Evolutionary conservation across 2,113 vertebrate species (phyloP), one percentile per base, ranked within the genome.

Genomic region (Typhlomys cinereus): DNA sequence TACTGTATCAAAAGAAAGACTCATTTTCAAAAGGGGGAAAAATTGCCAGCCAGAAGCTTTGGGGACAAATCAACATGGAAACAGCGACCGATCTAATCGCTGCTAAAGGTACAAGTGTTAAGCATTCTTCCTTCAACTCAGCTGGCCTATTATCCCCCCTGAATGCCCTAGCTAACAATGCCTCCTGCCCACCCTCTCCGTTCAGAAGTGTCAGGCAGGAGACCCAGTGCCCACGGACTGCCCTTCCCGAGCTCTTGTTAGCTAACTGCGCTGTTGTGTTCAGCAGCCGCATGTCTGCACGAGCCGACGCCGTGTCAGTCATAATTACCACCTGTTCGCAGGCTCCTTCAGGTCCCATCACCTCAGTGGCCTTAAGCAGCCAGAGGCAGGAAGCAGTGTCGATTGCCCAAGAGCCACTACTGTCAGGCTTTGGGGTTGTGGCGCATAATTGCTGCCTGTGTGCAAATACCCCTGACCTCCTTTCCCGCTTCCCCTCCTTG

Each of bases 281-380:
- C 97, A 44, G 39, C 0, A 1, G 96, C 93, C 97, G 87, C 97
- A 86, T 95, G 98, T 97, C 98, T 98, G 97, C 96, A 93, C 97
- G 95, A 97, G 97, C 97, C 95, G 71, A 97, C 98, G 96, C 79
- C 85, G 96, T 98, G 98, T 98, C 98, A 98, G 96, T 98, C 98
- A 98, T 97, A 97, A 98, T 98, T 98, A 98, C 97, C 97, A 98
- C 98, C 98, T 98, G 97, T 98, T 98, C 96, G 89, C 94, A 91
- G 41, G 89, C 95, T 98, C 95, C 97, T 97, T 98, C 98, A 96
- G 98, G 97, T 97, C 97, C 97, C 97, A 97, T 98, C 98, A 97
- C 98, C 98, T 97, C 92, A 71, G 95, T 91, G 84, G 97, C 89
- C 96, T 96, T 97, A 97, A 97, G 97, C 98, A 98, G 97, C 97